These are phyloP conservation scores for Lordiphosa stackelbergi DNA, from an alignment of 1,140 invertebrate genomes.

Conservation along the genomic window DNA sequence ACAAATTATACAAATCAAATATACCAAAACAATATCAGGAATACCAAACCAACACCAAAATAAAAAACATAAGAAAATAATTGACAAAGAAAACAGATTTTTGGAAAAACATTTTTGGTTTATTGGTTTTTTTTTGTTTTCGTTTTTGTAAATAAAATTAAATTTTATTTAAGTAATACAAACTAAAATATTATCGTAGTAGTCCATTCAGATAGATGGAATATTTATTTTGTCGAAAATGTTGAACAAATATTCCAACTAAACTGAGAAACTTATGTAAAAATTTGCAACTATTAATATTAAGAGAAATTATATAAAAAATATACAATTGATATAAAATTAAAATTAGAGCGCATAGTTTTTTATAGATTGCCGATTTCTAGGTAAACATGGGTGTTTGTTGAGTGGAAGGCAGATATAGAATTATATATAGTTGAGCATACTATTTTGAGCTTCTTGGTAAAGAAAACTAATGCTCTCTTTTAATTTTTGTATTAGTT, in stretches of 20 bases:
- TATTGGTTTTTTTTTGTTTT: conserved; percentile 43
- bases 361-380: conserved; percentile 16
- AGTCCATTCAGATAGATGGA: conserved; percentile 22
- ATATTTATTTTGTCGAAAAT: conserved; percentile 36
- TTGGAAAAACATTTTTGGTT: conserved; percentile 53
- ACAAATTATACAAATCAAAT: too few relatives aligned
- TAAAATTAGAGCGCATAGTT: conserved; percentile 30
- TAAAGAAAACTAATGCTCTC: background rate
- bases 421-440: background rate
- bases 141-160: conserved; percentile 60
- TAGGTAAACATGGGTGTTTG: conserved; percentile 7
- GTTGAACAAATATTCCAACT: conserved; percentile 20
- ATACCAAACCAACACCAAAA: conserved; percentile 42
- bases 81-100: conserved; percentile 4
- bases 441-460: background rate
- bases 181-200: conserved; percentile 39
- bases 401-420: conserved; percentile 14
- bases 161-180: conserved; percentile 67
- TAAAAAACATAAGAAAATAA: conserved; percentile 40
- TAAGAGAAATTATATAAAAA: conserved; percentile 55
- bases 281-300: conserved; percentile 68
- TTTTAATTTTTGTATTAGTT: background rate
- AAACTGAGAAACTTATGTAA: conserved; percentile 22
- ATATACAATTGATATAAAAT: conserved; percentile 29
- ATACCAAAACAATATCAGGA: background rate